Conservation (phyloP, 2,888 invertebrate species). For the Drosophila antonietae region DNA sequence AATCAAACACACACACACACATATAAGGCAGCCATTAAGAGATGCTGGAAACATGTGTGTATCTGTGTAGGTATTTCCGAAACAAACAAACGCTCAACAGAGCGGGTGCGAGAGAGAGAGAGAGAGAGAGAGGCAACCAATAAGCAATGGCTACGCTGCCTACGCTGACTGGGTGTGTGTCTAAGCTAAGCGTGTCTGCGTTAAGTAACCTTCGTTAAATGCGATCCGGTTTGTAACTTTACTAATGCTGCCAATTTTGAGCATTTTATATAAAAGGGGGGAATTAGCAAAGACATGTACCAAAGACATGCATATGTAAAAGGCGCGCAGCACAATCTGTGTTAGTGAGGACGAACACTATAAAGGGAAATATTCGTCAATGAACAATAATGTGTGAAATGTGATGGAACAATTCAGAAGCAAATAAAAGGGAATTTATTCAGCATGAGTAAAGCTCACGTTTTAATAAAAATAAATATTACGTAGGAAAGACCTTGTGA, state of each 20-base stretch:
- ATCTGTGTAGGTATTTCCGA: slow-evolving; percentile 9
- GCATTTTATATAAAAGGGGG: not conserved
- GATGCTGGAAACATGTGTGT: slow-evolving; percentile 12
- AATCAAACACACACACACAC: slow-evolving; percentile 3
- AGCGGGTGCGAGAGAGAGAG: slow-evolving; percentile 1
- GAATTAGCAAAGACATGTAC: not conserved
- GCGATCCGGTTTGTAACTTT: not conserved
- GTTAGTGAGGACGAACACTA: not conserved
- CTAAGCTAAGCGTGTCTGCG: not conserved
- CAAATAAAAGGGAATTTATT: too few species aligned
- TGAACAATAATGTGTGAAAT: not conserved
- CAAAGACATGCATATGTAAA: not conserved
- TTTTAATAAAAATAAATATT: too few species aligned
- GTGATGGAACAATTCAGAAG: too few species aligned
- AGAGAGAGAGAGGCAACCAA: not conserved
- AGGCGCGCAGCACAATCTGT: not conserved
- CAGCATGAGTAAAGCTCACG: too few species aligned
- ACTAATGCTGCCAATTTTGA: slow-evolving; percentile 9
- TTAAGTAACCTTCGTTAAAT: slow-evolving; percentile 3
- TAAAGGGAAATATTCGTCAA: not conserved
- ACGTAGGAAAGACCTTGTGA: too few species aligned
- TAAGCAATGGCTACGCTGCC: not conserved
- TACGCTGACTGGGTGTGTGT: not conserved
- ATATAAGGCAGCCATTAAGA: slow-evolving; percentile 12
- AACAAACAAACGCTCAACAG: slow-evolving; percentile 31